phyloP scores from a whole-genome alignment of 2,797 vertebrate species.

The Sebastes vulpes region DNA sequence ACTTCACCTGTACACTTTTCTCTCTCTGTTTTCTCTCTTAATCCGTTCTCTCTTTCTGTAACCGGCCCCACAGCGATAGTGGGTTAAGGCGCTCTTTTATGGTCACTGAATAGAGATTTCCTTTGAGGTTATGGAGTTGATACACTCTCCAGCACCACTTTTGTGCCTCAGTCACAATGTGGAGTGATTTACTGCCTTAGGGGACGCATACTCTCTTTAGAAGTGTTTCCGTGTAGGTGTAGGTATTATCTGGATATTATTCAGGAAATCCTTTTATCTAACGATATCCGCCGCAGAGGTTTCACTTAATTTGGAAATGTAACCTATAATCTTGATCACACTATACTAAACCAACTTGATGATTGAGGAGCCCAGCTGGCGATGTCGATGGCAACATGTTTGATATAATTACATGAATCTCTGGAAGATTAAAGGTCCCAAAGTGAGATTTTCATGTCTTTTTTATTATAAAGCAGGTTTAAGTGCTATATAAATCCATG shows the following conservation, averaged over 20 bases:
- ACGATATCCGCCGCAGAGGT: conserved; percentile 50
- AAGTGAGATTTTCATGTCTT: not conserved
- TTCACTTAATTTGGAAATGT: conserved; percentile 55
- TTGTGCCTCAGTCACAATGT: conserved; percentile 73
- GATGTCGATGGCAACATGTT: not conserved
- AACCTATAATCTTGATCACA: conserved; percentile 47
- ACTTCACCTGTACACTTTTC: conserved; percentile 82
- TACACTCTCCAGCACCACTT: conserved; percentile 78
- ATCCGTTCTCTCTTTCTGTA: conserved; percentile 81
- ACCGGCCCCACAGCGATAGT: conserved; percentile 65
- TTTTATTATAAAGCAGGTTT: not conserved
- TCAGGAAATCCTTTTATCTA: conserved; percentile 82
- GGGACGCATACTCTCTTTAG: conserved; percentile 66
- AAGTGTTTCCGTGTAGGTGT: conserved; percentile 67
- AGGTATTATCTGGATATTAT: conserved; percentile 73
- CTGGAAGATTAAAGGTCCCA: not conserved
- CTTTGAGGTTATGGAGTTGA: conserved; percentile 83
- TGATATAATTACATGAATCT: not conserved
- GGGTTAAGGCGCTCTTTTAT: conserved; percentile 72
- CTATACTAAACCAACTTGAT: conserved; percentile 17
- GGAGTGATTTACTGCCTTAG: conserved; percentile 75
- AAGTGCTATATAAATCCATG: not conserved
- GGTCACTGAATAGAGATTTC: conserved; percentile 77
- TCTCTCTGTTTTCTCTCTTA: conserved; percentile 83
- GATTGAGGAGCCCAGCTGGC: conserved; percentile 28